Percentiles rank a stretch among this genome's conserved stretches.
Conservation (phyloP, 2,113 vertebrate species). For the Rousettus leschenaultii region DNA sequence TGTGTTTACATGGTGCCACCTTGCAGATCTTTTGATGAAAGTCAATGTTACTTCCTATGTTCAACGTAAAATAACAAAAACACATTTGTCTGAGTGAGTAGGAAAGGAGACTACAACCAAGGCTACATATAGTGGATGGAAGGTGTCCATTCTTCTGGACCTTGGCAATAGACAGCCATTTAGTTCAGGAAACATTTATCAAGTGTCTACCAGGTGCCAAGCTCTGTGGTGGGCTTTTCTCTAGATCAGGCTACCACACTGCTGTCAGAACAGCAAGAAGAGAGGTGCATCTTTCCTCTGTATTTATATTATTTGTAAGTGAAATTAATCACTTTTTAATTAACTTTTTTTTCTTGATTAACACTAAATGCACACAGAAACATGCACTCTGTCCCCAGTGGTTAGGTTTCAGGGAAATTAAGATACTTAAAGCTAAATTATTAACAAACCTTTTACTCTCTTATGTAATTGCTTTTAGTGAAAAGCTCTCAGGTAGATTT, state of each 20-base stretch:
- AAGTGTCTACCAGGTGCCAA: background rate
- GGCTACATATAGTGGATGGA: background rate
- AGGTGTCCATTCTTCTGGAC: background rate
- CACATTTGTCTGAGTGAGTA: background rate
- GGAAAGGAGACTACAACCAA: background rate
- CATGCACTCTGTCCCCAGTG: background rate
- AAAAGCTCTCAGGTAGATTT: conserved; percentile 17
- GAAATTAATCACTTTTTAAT: background rate
- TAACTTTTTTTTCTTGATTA: background rate
- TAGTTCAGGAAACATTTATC: background rate
- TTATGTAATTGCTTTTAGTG: background rate
- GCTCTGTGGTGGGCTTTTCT: background rate
- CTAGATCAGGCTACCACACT: background rate
- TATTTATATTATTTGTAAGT: background rate
- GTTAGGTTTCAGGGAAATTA: background rate
- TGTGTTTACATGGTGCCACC: background rate
- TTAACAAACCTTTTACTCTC: background rate
- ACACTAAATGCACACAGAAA: background rate
- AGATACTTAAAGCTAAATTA: background rate
- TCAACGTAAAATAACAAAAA: background rate
- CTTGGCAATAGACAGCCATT: background rate
- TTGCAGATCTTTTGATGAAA: background rate
- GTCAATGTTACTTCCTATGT: background rate
- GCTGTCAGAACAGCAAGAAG: background rate
- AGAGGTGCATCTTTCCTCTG: background rate